phyloP scores from a whole-genome alignment of 30 jellyfish, hydroid and myxozoan species.

The Turritopsis rubra region DNA sequence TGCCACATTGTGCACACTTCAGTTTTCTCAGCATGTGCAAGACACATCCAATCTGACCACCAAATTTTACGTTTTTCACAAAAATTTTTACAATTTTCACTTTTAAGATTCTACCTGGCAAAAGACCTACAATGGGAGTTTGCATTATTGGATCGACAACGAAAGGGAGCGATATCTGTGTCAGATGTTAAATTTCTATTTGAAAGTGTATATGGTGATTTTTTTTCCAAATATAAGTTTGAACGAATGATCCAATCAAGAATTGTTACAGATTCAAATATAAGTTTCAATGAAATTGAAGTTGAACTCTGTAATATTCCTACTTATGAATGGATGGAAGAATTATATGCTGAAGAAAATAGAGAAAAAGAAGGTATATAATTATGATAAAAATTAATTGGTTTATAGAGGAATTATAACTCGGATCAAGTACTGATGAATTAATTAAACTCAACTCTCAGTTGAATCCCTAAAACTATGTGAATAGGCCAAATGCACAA shows the following conservation, averaged over 20 bases:
- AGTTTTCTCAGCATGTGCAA: too few relatives aligned
- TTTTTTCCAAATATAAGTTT: slow-evolving; percentile 59
- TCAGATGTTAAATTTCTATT: slow-evolving; percentile 52
- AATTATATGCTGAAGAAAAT: slow-evolving; percentile 55
- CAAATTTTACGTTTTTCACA: too few relatives aligned
- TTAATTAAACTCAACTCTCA: too few relatives aligned
- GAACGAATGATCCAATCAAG: slow-evolving; percentile 47
- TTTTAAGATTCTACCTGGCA: slow-evolving; percentile 40
- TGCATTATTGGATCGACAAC: slow-evolving; percentile 54
- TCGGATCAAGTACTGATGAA: too few relatives aligned
- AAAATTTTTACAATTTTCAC: neutral
- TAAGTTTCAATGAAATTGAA: slow-evolving; percentile 74
- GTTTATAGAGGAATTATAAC: too few relatives aligned
- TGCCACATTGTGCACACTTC: too few relatives aligned
- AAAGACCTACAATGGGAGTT: slow-evolving; percentile 85
- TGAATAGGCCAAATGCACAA: too few relatives aligned
- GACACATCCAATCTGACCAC: too few relatives aligned
- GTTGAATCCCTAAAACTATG: too few relatives aligned
- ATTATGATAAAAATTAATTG: too few relatives aligned
- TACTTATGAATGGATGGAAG: slow-evolving; percentile 76
- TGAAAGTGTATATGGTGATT: slow-evolving; percentile 79
- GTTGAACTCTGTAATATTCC: slow-evolving; percentile 81
- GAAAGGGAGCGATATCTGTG: slow-evolving; percentile 65
- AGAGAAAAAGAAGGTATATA: slow-evolving; percentile 53
- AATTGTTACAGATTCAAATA: slow-evolving; percentile 35